Base-by-base conservation (phyloP, 2,888 invertebrate genomes). In the Oscheius sp. region DNA sequence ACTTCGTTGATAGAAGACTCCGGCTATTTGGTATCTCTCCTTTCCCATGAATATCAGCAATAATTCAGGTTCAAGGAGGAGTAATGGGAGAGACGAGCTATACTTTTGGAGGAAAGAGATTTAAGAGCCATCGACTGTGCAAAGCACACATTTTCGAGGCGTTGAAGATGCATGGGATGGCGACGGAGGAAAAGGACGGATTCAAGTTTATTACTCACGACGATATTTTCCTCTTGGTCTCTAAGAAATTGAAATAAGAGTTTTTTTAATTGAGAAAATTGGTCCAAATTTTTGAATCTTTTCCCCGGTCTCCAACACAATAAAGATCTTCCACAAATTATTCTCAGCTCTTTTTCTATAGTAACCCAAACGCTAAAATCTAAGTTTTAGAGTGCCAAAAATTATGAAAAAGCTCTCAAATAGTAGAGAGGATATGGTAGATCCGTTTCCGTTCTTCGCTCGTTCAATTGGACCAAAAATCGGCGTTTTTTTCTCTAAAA, bases 71-170 rank as follows among this genome's bases (percentile, higher is more conserved):
- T n/a, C 83, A 84, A 72, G 85, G 85, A 12, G 85, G 85, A 3
- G 84, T 85, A 10, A 69, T 85, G 27, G 78, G 84, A 27, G 85
- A 83, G 5, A 78, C 78, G 10, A 80, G 79, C 37, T 85, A 85
- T 61, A 75, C 75, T 8, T 85, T 85, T 64, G 84, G 82, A 12
- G 83, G 80, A 4, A 77, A 77, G 50, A 70, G 76, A 4, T 85
- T 85, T 65, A 74, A 81, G 17, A 84, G 82, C 42, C 83, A 83
- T 61, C 71, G 72, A n/a, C 57, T 85, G 63, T 73, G 73, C n/a
- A 71, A 79, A 46, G 66, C 75, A 6, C 79, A 85, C 39, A 74
- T 85, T 20, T 42, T 81, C 3, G 74, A 74, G 23, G 70, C 80
- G 6, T 69, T 84, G 12, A 73, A 79, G 82, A 75, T 79, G 42